phyloP scores from a whole-genome alignment of 35 echinoderm and acorn worm species.

The Diadema setosum region DNA sequence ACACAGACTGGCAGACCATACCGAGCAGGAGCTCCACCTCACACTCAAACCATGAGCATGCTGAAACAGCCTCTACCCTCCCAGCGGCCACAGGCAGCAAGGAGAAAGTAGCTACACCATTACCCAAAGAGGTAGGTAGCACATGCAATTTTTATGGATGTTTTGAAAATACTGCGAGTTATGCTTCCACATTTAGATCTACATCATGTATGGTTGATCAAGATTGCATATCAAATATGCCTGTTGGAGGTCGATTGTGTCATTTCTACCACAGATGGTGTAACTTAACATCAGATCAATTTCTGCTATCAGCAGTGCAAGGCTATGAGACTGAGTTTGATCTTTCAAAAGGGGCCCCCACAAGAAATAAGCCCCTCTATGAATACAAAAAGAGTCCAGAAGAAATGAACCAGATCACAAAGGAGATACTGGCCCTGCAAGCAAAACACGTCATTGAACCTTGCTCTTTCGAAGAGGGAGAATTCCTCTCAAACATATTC shows the following conservation, averaged over 20 bases:
- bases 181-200: not conserved
- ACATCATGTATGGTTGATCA: not conserved
- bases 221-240: not conserved
- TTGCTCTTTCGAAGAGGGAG: not conserved
- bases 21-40: too few species aligned
- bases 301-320: not conserved
- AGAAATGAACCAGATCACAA: not conserved
- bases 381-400: not conserved
- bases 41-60: too few species aligned
- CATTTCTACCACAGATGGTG: slow-evolving; percentile 14
- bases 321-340: slow-evolving; percentile 44
- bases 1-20: not conserved
- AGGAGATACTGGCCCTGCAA: not conserved
- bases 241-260: slow-evolving; percentile 40
- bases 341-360: not conserved
- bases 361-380: not conserved
- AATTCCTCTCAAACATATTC: slow-evolving; percentile 59
- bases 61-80: not conserved
- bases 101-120: not conserved
- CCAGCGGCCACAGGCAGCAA: not conserved
- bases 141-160: not conserved
- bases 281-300: not conserved
- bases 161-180: not conserved
- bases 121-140: not conserved
- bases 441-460: slow-evolving; percentile 31